Evolutionary conservation across 2,888 invertebrate species (phyloP).

Genomic region (Philaethria dido): DNA sequence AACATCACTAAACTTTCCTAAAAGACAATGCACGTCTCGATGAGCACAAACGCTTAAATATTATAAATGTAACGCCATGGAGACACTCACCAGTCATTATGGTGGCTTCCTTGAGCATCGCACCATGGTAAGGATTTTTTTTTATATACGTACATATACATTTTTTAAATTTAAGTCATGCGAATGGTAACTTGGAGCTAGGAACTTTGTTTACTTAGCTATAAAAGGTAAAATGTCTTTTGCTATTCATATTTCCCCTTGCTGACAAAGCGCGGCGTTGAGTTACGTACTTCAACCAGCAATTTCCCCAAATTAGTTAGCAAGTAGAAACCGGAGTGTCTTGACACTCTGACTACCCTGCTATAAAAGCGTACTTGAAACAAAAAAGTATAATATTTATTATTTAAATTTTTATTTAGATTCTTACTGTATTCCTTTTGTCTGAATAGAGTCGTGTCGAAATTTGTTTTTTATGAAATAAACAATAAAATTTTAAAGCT

Average conservation of each 20-base stretch:
- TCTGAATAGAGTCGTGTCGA: not conserved
- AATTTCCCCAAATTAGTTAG: too few relatives aligned
- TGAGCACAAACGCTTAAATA: slow-evolving; percentile 21
- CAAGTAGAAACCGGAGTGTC: too few relatives aligned
- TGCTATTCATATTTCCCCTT: too few relatives aligned
- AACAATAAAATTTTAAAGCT: slow-evolving; percentile 9
- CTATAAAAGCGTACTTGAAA: too few relatives aligned
- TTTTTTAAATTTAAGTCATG: not conserved
- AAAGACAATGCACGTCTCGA: slow-evolving; percentile 28
- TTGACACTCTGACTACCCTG: too few relatives aligned
- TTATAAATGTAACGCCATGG: slow-evolving; percentile 32
- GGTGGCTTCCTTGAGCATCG: slow-evolving; percentile 16
- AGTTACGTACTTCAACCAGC: too few relatives aligned
- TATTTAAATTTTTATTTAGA: not conserved
- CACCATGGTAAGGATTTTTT: slow-evolving; percentile 25
- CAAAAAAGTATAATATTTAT: too few relatives aligned
- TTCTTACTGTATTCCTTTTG: not conserved
- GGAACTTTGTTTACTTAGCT: too few relatives aligned
- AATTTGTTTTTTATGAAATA: slow-evolving; percentile 5
- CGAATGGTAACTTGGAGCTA: too few relatives aligned
- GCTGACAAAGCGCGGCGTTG: too few relatives aligned
- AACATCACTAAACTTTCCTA: slow-evolving; percentile 17
- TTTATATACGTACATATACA: not conserved
- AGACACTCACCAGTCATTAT: slow-evolving; percentile 26
- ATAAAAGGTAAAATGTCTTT: too few relatives aligned